Evolutionary conservation across 2,113 vertebrate species (phyloP), one percentile per base, ranked within the genome.

Genomic region (Leptobrachium ailaonicum): DNA sequence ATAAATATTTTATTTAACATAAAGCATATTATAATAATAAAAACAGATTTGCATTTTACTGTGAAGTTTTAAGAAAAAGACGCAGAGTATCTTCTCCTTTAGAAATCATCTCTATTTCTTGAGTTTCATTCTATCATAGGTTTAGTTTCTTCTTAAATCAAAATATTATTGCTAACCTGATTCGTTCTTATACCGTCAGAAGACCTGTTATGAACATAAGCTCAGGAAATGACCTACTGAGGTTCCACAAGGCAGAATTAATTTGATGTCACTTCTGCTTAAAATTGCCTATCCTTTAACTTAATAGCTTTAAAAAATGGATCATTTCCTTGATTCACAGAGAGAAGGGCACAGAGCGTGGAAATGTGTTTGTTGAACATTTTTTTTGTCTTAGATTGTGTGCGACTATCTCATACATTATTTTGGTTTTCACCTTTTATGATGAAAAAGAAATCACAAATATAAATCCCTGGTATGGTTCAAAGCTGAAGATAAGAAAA

Each of bases 181-280:
- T 85, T 87, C 88, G 83, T 87, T 85, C 86, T 84, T 85, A 73
- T 79, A 73, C 85, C 84, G 86, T 0, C 77, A 87, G 88, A 85
- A 84, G 73, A 79, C 43, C 86, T 91, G 84, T 91, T 90, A 89
- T 90, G 90, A 79, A 85, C 80, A 82, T 83, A 72, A 66, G 75
- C 85, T 86, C 84, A 88, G 88, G 88, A 91, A 90, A 87, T 90
- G 87, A 90, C 87, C 87, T 87, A 71, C 73, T 77, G 77, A 85
- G 83, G 83, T 87, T 87, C 88, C 86, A 82, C 85, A 87, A 90
- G 87, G 84, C 85, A 88, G 86, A 89, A 90, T 91, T 91, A 87
- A 90, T 91, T 91, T 90, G 82, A 86, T 85, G 13, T 82, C 86
- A 88, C 85, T 91, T 86, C 73, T 86, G 66, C 73, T 86, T 78